Conservation (phyloP, 2,888 invertebrate genomes). For the Sinodicranocentrus sp. region DNA sequence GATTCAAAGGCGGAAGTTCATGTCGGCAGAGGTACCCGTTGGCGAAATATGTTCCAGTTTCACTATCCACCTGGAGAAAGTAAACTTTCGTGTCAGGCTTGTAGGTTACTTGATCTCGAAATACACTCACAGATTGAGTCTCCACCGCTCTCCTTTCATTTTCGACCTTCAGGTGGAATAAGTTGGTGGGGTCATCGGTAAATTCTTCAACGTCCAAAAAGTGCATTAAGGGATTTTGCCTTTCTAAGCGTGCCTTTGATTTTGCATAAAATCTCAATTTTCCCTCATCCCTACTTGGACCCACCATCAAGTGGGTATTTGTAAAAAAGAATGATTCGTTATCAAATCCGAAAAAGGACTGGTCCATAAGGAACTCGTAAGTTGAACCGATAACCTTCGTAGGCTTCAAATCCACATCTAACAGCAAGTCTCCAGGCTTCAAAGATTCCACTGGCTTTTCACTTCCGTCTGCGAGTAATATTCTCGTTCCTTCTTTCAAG, state of each 20-base stretch:
- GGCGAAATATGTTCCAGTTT: constrained; percentile 70
- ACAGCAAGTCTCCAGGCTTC: constrained; percentile 58
- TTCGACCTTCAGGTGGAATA: not conserved
- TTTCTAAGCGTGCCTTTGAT: not conserved
- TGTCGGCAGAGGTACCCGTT: constrained; percentile 66
- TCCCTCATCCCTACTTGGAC: not conserved
- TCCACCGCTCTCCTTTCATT: not conserved
- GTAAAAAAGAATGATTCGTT: constrained; percentile 51
- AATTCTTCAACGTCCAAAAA: constrained; percentile 40
- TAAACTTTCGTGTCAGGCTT: constrained; percentile 55
- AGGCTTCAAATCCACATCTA: constrained; percentile 58
- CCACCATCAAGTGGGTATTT: constrained; percentile 52
- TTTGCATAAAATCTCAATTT: constrained; percentile 27
- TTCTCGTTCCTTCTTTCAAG: constrained; percentile 59
- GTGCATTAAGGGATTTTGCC: constrained; percentile 56
- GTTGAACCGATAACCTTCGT: constrained; percentile 44
- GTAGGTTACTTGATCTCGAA: constrained; percentile 17
- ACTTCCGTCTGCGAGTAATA: constrained; percentile 40
- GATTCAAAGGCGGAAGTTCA: constrained; percentile 63
- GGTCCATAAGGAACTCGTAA: constrained; percentile 22
- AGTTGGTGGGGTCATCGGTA: not conserved
- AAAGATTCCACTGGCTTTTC: constrained; percentile 53
- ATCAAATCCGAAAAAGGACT: constrained; percentile 63
- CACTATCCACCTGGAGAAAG: constrained; percentile 63
- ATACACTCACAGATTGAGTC: not conserved